Percentiles rank a stretch among this genome's conserved stretches.
These are phyloP conservation scores for Plagiodera versicolora DNA, from an alignment of 2,888 invertebrate species.

Conservation along the genomic window DNA sequence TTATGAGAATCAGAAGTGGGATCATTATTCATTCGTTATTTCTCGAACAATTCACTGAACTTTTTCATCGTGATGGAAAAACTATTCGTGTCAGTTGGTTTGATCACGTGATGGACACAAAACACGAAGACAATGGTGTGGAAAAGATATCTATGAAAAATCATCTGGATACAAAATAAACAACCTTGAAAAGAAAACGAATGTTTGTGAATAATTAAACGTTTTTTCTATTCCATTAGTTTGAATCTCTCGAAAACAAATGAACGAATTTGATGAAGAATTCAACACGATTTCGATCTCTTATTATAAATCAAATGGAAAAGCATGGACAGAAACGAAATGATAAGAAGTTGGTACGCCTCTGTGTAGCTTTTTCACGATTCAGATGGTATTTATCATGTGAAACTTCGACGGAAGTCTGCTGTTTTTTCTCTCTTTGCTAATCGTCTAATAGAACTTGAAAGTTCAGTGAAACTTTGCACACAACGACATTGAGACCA, in stretches of 20 bases:
- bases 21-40: too few relatives aligned
- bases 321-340: too few relatives aligned
- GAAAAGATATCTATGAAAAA: neutral
- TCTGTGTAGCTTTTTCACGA: neutral
- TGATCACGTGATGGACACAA: neutral
- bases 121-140: too few relatives aligned
- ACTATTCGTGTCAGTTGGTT: too few relatives aligned
- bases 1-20: too few relatives aligned
- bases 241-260: slow-evolving; percentile 17
- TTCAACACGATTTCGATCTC: too few relatives aligned
- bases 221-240: slow-evolving; percentile 38
- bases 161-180: too few relatives aligned
- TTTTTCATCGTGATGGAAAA: too few relatives aligned
- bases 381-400: neutral
- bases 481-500: neutral
- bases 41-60: too few relatives aligned
- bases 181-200: slow-evolving; percentile 17
- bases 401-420: neutral
- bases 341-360: neutral
- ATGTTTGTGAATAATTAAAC: slow-evolving; percentile 41
- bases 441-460: neutral
- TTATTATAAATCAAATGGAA: too few relatives aligned
- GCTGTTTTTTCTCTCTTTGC: neutral
- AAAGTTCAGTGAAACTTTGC: neutral
- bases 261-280: neutral